A percentile compares a stretch with the other conserved stretches of the same genome.
Evolutionary conservation across 2,797 vertebrate species (phyloP).

Genomic region (Lateolabrax maculatus): DNA sequence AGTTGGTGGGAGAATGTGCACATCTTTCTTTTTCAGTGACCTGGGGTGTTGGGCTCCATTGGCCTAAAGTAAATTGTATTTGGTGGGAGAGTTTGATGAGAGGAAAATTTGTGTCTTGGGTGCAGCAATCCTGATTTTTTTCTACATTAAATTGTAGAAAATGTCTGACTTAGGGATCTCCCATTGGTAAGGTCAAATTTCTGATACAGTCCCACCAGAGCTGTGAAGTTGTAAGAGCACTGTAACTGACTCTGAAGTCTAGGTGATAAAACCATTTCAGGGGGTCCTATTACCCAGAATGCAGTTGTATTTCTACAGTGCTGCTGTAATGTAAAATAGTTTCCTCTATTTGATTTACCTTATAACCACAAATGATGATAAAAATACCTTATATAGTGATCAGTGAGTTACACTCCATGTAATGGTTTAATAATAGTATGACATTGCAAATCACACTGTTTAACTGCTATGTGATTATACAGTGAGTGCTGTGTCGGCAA

Average conservation of each 20-base stretch:
- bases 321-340: not conserved
- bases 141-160: not conserved
- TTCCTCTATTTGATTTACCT: not conserved
- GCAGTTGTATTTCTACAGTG: not conserved
- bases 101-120: not conserved
- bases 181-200: not conserved
- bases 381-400: not conserved
- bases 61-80: not conserved
- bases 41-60: not conserved
- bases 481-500: constrained; percentile 1
- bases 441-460: constrained; percentile 8
- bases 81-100: not conserved
- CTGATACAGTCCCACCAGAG: not conserved
- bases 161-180: not conserved
- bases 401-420: not conserved
- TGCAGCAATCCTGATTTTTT: not conserved
- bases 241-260: not conserved
- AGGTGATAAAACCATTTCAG: not conserved
- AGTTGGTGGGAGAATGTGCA: constrained; percentile 11
- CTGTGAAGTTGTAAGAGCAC: not conserved
- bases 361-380: not conserved
- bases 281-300: not conserved
- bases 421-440: constrained; percentile 5
- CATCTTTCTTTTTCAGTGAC: constrained; percentile 19
- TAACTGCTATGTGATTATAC: constrained; percentile 1